Evolutionary conservation across 30 jellyfish, hydroid and myxozoan genomes (phyloP), one percentile per base, ranked within the genome.

Genomic region (Aurelia aurita complex sp. Pacific): DNA sequence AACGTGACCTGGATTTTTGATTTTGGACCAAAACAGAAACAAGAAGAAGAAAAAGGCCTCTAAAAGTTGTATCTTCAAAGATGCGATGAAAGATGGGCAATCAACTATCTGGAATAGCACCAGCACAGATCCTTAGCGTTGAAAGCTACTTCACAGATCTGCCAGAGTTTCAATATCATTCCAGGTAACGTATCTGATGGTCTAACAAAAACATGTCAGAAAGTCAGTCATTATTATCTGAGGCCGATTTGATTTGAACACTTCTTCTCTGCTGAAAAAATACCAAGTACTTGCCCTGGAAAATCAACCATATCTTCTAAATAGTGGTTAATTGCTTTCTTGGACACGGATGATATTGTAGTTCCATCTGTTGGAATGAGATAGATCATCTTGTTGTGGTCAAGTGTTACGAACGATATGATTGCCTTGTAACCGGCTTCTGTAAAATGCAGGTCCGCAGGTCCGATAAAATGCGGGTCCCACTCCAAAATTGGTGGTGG

Each of bases 71-170:
- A n/a, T 65, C 51, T n/a, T 5, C 51, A n/a, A 18, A 18, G 17
- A 11, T 14, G 38, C 17, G 17, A 9, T 11, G 19, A 72, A 80
- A 17, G n/a, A 92, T 92, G 98, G 98, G 98, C 17, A 92, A 88
- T 59, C 98, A 92, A 53, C 79, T 92, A 52, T 83, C 98, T 69
- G 98, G 98, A 40, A 81, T 92, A 55, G 98, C 98, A 19, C 98
- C 98, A 14, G 96, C 98, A 11, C 98, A 92, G 65, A 92, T 92
- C 46, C 84, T 92, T 71, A 83, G 92, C 75, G 97, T 83, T 19
- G 98, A 92, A 35, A 92, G 94, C 75, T 92, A 92, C 70, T 87
- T 92, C 64, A 76, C 89, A 0, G 98, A 92, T 53, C 87, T 92
- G 23, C 97, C 98, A 64, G 98, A 92, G 57, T 92, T 87, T 77